Evolutionary conservation across 2,888 invertebrate species (phyloP).

Genomic region (Malacosoma neustria): DNA sequence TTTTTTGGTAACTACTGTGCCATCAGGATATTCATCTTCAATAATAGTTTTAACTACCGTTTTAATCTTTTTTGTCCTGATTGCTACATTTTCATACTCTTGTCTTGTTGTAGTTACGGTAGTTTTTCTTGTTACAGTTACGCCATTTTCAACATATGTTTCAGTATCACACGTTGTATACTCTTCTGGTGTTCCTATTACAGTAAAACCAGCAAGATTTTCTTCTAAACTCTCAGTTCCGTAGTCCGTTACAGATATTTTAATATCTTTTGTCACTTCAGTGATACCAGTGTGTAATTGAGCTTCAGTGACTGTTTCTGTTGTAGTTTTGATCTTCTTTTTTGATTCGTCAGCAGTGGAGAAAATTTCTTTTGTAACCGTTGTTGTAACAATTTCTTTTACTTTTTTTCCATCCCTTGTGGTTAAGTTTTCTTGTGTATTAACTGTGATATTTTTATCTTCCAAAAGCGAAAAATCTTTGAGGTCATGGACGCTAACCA

Average conservation of each 20-base stretch:
- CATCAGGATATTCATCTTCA: conserved; percentile 59
- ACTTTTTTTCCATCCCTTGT: conserved; percentile 38
- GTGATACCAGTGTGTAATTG: conserved; percentile 43
- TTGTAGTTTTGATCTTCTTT: conserved; percentile 50
- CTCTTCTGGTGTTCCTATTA: conserved; percentile 38
- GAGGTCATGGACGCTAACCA: conserved; percentile 21
- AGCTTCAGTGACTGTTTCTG: conserved; percentile 48
- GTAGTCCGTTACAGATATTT: conserved; percentile 52
- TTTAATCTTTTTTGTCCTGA: conserved; percentile 45
- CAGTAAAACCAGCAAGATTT: conserved; percentile 37
- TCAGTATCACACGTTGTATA: conserved; percentile 32
- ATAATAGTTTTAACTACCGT: conserved; percentile 39
- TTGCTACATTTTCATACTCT: conserved; percentile 39
- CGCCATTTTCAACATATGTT: conserved; percentile 36
- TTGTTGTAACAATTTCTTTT: conserved; percentile 48
- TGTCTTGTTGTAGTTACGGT: conserved; percentile 46
- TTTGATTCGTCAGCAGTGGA: conserved; percentile 30
- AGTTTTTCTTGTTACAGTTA: conserved; percentile 43
- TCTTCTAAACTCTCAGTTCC: conserved; percentile 40
- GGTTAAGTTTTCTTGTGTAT: conserved; percentile 36
- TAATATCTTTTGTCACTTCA: conserved; percentile 57
- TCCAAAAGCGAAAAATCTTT: conserved; percentile 32
- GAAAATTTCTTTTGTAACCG: conserved; percentile 52
- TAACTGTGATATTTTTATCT: conserved; percentile 40
- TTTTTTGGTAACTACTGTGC: conserved; percentile 51